Conservation (phyloP, 2,888 invertebrate genomes). For the Drosophila cognata region DNA sequence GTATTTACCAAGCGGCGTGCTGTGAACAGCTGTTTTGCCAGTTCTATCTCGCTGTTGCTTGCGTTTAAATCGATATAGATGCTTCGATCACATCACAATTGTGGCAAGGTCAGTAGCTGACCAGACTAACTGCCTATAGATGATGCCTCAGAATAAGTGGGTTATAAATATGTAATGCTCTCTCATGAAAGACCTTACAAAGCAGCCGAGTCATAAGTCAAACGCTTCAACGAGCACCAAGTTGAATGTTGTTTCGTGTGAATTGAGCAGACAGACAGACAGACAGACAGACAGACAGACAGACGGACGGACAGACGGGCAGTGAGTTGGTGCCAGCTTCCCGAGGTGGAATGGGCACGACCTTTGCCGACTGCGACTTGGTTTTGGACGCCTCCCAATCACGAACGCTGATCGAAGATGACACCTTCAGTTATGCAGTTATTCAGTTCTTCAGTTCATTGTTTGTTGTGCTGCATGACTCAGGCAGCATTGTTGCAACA, state of each 20-base stretch:
- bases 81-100: constrained; percentile 12
- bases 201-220: constrained; percentile 50
- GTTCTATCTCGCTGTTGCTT: constrained; percentile 8
- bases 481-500: constrained; percentile 33
- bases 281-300: not conserved
- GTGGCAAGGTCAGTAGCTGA: constrained; percentile 49
- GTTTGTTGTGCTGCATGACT: constrained; percentile 34
- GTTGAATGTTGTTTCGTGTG: constrained; percentile 19
- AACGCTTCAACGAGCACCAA: constrained; percentile 46
- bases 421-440: constrained; percentile 58
- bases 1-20: not conserved
- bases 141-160: constrained; percentile 63
- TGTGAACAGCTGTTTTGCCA: not conserved
- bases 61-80: constrained; percentile 23
- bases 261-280: constrained; percentile 5
- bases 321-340: constrained; percentile 20
- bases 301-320: not conserved
- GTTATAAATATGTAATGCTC: constrained; percentile 28
- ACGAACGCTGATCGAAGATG: constrained; percentile 66
- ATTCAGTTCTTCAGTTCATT: constrained; percentile 10
- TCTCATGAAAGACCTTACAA: constrained; percentile 37
- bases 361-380: constrained; percentile 35
- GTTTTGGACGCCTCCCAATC: constrained; percentile 51
- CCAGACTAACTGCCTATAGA: constrained; percentile 11
- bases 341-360: constrained; percentile 32